Conservation (phyloP, 2,888 invertebrate genomes). For the Alsophila aescularia region DNA sequence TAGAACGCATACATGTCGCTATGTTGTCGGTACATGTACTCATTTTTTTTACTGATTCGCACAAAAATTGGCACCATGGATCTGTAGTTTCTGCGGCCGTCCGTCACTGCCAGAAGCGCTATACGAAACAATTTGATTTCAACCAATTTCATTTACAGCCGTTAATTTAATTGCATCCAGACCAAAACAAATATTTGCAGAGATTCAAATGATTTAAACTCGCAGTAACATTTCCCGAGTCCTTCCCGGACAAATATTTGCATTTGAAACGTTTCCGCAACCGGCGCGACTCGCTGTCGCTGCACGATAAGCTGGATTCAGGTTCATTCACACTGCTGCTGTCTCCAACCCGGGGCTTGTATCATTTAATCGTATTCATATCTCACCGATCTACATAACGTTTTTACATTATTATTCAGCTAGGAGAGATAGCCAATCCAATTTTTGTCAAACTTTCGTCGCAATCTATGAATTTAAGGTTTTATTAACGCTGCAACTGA, state of each 20-base stretch:
- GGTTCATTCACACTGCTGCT: conserved; percentile 61
- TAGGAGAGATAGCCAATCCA: not conserved
- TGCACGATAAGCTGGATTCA: conserved; percentile 62
- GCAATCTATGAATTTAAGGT: not conserved
- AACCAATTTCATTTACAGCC: not conserved
- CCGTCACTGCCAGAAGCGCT: too few relatives aligned
- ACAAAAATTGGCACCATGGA: too few relatives aligned
- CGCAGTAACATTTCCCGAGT: conserved; percentile 30
- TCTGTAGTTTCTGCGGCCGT: too few relatives aligned
- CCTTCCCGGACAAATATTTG: conserved; percentile 45
- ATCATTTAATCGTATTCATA: conserved; percentile 42
- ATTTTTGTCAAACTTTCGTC: not conserved
- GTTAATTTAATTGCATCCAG: not conserved
- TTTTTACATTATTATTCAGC: conserved; percentile 21
- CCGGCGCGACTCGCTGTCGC: conserved; percentile 46
- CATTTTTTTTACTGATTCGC: too few relatives aligned
- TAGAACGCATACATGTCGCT: too few relatives aligned
- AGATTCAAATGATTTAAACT: conserved; percentile 13
- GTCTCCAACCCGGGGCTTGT: conserved; percentile 33
- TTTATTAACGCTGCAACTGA: too few relatives aligned
- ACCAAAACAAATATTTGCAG: conserved; percentile 1
- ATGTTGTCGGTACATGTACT: too few relatives aligned
- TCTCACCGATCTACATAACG: conserved; percentile 25
- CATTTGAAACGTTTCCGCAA: conserved; percentile 53
- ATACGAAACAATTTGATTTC: too few relatives aligned